Evolutionary conservation across 2,113 vertebrate species (phyloP).

Genomic region (Calcarius ornatus): DNA sequence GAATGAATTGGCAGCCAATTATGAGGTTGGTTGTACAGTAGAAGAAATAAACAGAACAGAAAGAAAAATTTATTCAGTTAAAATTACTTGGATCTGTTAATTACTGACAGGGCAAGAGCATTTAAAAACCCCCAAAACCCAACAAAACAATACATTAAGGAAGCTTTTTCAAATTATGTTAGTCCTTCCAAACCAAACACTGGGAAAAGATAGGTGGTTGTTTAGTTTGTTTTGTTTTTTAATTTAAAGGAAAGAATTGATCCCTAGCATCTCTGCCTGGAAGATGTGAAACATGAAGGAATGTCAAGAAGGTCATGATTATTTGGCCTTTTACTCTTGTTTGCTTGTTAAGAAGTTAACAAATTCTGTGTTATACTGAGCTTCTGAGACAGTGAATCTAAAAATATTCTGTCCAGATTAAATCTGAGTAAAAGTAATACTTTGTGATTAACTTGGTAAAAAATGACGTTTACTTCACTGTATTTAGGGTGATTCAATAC

Average conservation of each 20-base stretch:
- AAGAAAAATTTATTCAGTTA: neutral
- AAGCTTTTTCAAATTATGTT: neutral
- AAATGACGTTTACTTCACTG: neutral
- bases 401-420: neutral
- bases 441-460: neutral
- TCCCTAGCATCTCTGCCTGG: neutral
- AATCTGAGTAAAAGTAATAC: neutral
- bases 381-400: neutral
- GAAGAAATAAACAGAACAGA: neutral
- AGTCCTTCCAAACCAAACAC: neutral
- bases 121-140: neutral
- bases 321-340: neutral
- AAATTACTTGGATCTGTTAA: neutral
- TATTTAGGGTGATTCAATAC: neutral
- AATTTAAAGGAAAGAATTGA: neutral
- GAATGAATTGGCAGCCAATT: neutral
- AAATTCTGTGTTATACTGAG: neutral
- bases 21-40: neutral
- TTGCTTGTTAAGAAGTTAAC: neutral
- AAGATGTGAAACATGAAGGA: neutral
- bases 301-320: neutral
- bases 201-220: neutral
- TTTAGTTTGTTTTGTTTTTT: neutral
- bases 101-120: neutral
- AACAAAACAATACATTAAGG: neutral